Conservation (phyloP, 2,113 vertebrate species). For the Scophthalmus maximus region DNA sequence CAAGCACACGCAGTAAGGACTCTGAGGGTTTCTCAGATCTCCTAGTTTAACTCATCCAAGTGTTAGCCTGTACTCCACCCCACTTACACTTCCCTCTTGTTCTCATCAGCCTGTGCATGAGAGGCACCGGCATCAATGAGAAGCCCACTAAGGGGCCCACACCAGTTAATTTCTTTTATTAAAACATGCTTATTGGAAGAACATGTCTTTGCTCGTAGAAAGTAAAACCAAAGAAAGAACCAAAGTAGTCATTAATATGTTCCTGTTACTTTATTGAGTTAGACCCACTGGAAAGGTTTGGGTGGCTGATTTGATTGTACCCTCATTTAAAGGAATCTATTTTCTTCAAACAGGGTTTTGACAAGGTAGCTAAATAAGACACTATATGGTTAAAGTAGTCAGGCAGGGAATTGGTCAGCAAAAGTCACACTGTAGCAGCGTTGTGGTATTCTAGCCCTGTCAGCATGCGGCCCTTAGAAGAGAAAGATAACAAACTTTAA, state of each 20-base stretch:
- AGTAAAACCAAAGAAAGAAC: not conserved
- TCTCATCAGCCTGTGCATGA: conserved; percentile 40
- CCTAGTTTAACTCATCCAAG: conserved; percentile 49
- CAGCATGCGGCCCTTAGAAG: too few species aligned
- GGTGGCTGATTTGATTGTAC: not conserved
- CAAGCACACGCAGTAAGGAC: conserved; percentile 38
- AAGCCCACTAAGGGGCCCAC: not conserved
- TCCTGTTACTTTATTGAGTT: not conserved
- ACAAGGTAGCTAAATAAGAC: too few species aligned
- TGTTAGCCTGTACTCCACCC: conserved; percentile 28
- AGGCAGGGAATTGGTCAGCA: too few species aligned
- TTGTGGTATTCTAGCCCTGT: too few species aligned
- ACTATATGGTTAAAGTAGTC: not conserved
- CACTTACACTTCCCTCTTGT: conserved; percentile 13
- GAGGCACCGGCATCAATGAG: conserved; percentile 9
- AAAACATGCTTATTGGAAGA: conserved; percentile 1
- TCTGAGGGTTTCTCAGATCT: conserved; percentile 57
- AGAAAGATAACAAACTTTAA: not conserved
- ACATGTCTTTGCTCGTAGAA: not conserved
- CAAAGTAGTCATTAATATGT: not conserved
- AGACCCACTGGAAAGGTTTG: not conserved
- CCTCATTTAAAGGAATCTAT: not conserved
- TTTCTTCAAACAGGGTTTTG: too few species aligned
- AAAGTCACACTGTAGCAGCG: too few species aligned
- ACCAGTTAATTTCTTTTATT: conserved; percentile 13